phyloP scores from a whole-genome alignment of 2,797 vertebrate species.

The Linurgus olivaceus region DNA sequence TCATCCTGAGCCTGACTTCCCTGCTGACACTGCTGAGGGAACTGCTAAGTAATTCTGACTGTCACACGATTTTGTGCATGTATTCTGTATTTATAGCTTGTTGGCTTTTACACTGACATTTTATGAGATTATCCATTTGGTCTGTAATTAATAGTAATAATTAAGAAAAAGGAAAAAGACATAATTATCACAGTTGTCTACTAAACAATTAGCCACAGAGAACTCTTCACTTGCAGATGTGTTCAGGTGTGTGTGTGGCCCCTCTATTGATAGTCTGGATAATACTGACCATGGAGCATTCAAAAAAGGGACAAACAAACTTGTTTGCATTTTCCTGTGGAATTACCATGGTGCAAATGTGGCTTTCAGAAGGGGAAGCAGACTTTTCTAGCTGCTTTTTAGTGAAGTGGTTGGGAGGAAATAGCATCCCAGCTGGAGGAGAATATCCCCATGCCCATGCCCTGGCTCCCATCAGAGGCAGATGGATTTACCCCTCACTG shows the following conservation, averaged over 20 bases:
- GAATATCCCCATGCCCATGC: not conserved
- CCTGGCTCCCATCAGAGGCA: not conserved
- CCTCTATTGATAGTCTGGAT: not conserved
- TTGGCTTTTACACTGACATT: not conserved
- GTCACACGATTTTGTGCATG: not conserved
- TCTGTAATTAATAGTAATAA: not conserved
- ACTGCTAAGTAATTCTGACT: slow-evolving; percentile 5
- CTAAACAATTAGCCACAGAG: not conserved
- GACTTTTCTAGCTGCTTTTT: not conserved
- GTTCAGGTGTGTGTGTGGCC: not conserved
- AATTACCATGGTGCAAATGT: rapidly evolving
- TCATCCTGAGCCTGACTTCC: not conserved
- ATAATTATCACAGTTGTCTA: not conserved
- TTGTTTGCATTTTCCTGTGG: not conserved
- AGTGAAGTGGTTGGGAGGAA: not conserved
- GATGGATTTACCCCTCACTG: not conserved
- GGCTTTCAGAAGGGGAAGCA: not conserved
- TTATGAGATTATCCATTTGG: not conserved
- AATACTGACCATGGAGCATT: not conserved
- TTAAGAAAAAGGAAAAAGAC: not conserved
- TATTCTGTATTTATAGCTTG: not conserved
- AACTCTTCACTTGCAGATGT: not conserved
- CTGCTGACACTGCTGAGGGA: not conserved
- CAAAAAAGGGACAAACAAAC: not conserved
- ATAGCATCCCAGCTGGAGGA: not conserved